A percentile compares a stretch with the other conserved stretches of the same genome.
Evolutionary conservation across 2,888 invertebrate genomes (phyloP).

Genomic region (Thyatira batis): DNA sequence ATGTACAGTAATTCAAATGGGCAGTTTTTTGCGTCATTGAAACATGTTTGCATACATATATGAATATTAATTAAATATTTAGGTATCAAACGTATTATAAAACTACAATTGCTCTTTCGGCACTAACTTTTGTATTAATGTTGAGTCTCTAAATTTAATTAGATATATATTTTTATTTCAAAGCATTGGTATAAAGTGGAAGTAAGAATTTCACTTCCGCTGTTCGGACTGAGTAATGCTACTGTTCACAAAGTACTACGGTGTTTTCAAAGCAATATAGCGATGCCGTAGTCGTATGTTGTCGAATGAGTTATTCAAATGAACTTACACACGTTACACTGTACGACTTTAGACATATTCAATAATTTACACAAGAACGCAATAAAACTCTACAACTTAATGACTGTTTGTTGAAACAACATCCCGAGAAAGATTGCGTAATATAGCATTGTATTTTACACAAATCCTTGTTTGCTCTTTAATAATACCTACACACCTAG

Average conservation of each 20-base stretch:
- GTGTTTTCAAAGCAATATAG: conserved; percentile 12
- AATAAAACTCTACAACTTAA: conserved; percentile 20
- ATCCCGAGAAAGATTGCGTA: neutral
- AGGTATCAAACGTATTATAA: no score
- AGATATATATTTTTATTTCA: no score
- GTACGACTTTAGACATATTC: conserved; percentile 54
- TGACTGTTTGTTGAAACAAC: conserved; percentile 7
- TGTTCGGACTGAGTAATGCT: neutral
- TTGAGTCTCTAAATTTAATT: no score
- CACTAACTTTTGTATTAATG: no score
- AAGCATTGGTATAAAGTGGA: no score
- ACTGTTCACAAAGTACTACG: neutral
- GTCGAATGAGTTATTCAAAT: conserved; percentile 59
- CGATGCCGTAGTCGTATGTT: conserved; percentile 26
- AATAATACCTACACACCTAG: no score
- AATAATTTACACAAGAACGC: conserved; percentile 64
- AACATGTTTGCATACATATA: no score
- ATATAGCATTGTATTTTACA: neutral
- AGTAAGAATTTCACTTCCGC: neutral
- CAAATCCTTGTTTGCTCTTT: no score
- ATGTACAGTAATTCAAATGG: conserved; percentile 16
- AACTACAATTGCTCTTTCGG: no score
- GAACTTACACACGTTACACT: conserved; percentile 49
- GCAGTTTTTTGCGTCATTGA: neutral
- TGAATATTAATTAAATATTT: no score